These are phyloP conservation scores for Azorinus chamasolen DNA, from an alignment of 2,888 invertebrate genomes.

Conservation along the genomic window DNA sequence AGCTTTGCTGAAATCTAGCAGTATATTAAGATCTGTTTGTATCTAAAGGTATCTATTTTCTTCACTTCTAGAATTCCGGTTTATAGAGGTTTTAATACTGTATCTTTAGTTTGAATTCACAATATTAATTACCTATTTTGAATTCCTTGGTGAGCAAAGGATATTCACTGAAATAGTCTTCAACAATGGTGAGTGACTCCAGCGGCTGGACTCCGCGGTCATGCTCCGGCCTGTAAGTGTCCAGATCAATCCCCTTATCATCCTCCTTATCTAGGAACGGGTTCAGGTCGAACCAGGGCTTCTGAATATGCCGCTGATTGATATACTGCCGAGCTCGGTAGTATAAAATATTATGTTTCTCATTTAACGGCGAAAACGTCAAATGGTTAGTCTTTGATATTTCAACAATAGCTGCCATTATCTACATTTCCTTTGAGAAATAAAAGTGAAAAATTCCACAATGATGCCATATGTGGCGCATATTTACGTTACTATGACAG, in stretches of 20 bases:
- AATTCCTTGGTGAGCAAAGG: slow-evolving; percentile 46
- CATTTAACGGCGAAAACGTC: slow-evolving; percentile 51
- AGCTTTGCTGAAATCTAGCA: no score
- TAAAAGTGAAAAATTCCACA: no score
- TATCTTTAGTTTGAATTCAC: no score
- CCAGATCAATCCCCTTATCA: slow-evolving; percentile 34
- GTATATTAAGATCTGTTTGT: no score
- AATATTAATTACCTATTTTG: slow-evolving; percentile 58
- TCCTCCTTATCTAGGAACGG: slow-evolving; percentile 53
- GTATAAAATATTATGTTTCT: slow-evolving; percentile 61
- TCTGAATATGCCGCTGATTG: slow-evolving; percentile 54
- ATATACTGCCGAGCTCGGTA: slow-evolving; percentile 37
- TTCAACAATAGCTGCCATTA: slow-evolving; percentile 48
- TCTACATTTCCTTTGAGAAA: not conserved
- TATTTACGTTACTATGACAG: no score
- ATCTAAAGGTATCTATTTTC: no score
- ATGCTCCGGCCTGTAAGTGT: slow-evolving; percentile 35
- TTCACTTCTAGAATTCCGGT: no score
- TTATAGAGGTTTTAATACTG: no score
- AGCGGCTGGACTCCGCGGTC: slow-evolving; percentile 31
- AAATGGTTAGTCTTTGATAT: slow-evolving; percentile 44
- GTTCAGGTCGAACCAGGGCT: slow-evolving; percentile 61
- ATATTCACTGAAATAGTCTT: slow-evolving; percentile 54
- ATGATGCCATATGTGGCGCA: no score
- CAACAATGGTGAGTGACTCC: slow-evolving; percentile 53